Conservation (phyloP, 2,888 invertebrate genomes). For the Nomada goodeniana region DNA sequence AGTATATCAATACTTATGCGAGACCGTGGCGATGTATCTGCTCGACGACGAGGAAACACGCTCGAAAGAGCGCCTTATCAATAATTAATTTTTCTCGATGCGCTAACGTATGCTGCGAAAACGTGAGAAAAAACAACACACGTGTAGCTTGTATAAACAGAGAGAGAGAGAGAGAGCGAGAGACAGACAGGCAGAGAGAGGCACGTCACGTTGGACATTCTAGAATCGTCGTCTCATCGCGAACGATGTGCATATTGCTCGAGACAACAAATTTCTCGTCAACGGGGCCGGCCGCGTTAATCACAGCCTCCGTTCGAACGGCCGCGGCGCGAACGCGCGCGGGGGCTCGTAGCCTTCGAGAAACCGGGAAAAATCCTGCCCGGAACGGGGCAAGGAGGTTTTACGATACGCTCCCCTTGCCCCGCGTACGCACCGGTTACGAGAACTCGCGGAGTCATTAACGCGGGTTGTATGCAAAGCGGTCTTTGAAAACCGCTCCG, state of each 20-base stretch:
- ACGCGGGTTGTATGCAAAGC: slow-evolving; percentile 60
- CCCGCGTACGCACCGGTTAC: slow-evolving; percentile 6
- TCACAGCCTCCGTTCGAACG: slow-evolving; percentile 51
- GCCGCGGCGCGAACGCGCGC: neutral
- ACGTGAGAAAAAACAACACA: neutral
- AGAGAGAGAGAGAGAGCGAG: too few relatives aligned
- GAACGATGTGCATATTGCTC: neutral
- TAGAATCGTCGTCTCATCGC: slow-evolving; percentile 25
- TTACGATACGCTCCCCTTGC: slow-evolving; percentile 51
- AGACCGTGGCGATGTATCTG: neutral
- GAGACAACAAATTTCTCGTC: slow-evolving; percentile 19
- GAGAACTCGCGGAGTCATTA: slow-evolving; percentile 57
- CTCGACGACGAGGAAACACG: neutral
- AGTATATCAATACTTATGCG: too few relatives aligned
- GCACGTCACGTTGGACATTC: too few relatives aligned
- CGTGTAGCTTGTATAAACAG: too few relatives aligned
- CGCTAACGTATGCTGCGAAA: too few relatives aligned
- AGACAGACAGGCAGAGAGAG: too few relatives aligned
- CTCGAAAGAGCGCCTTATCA: neutral
- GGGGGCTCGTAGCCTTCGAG: slow-evolving; percentile 1
- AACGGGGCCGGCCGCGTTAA: slow-evolving; percentile 37
- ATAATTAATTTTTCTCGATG: neutral
- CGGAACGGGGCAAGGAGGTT: slow-evolving; percentile 22
- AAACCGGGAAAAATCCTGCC: slow-evolving; percentile 13
- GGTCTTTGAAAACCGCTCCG: slow-evolving; percentile 56